Evolutionary conservation across 2,797 vertebrate genomes (phyloP), one percentile per base, ranked within the genome.

Genomic region (Etheostoma nigrum): DNA sequence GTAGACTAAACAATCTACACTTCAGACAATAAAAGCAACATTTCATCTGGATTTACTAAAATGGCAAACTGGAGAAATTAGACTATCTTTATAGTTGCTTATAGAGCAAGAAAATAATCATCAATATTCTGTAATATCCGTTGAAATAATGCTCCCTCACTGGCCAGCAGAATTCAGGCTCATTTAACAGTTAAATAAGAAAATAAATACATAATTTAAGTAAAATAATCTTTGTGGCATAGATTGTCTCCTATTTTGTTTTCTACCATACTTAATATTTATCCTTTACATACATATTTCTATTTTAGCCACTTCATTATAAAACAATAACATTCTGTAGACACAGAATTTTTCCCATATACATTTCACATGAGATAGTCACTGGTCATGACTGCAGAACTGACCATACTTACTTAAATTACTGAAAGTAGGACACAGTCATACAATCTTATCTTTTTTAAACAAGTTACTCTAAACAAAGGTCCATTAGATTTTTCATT

Each of bases 131-230:
- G 14, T 70, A 60, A 83, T 82, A 77, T 64, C 68, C 62, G 71
- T 79, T 91, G 74, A 91, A 90, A 88, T 83, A 86, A 92, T 76
- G 75, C 82, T 89, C 87, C 83, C 73, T 92, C 87, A 92, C 94
- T 95, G 93, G 85, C 94, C 94, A 94, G 93, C 94, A 95, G 94
- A 94, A 93, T 93, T 90, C 78, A 92, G 85, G 83, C 78, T 92
- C 81, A 93, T 93, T 83, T 86, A 44, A 91, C 81, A 88, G 71
- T 80, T 83, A 89, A 90, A 93, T 95, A 93, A 88, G 91, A 95
- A 95, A 95, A 95, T 94, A 95, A 94, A 95, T 94, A 91, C 73
- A 89, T 76, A 81, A 91, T 92, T 86, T 92, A 86, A 83, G 54
- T 86, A 91, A 86, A 91, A 90, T 93, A 84, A 89, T 91, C 80